These are phyloP conservation scores for Halichoerus grypus DNA, from an alignment of 2,113 vertebrate species.

Conservation along the genomic window DNA sequence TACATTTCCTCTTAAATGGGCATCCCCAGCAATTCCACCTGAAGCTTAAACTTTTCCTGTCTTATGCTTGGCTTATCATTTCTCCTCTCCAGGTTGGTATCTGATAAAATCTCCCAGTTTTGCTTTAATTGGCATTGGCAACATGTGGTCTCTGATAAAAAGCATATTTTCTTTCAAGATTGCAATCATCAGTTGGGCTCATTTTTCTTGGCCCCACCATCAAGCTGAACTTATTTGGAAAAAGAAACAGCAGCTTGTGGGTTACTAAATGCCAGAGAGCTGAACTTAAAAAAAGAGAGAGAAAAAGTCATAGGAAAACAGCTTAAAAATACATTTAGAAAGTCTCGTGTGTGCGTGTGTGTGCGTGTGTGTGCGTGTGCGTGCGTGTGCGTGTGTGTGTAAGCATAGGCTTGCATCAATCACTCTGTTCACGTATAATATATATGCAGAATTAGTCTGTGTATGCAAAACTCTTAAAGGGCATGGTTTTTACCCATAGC, in stretches of 20 bases:
- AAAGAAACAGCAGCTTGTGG: slow-evolving; percentile 91
- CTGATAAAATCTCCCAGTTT: slow-evolving; percentile 87
- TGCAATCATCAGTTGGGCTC: slow-evolving; percentile 90
- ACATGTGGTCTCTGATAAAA: slow-evolving; percentile 92
- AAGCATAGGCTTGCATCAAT: background rate
- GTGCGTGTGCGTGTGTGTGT: background rate
- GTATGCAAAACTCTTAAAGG: slow-evolving; percentile 78
- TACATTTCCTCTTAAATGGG: background rate
- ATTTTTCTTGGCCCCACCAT: slow-evolving; percentile 91
- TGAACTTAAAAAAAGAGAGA: slow-evolving; percentile 84
- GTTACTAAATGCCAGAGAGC: slow-evolving; percentile 89
- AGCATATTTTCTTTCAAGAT: slow-evolving; percentile 91
- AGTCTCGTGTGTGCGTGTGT: background rate
- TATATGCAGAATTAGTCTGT: slow-evolving; percentile 65
- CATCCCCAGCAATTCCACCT: background rate
- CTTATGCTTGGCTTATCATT: slow-evolving; percentile 62
- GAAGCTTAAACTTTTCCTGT: background rate
- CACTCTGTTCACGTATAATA: slow-evolving; percentile 16
- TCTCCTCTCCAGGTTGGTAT: slow-evolving; percentile 81
- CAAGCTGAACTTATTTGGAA: slow-evolving; percentile 88
- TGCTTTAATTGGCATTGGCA: slow-evolving; percentile 89
- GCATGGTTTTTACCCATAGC: slow-evolving; percentile 69
- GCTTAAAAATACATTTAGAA: slow-evolving; percentile 77
- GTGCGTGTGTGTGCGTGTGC: background rate
- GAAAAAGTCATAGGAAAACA: slow-evolving; percentile 68